Evolutionary conservation across 2,888 invertebrate genomes (phyloP).

Genomic region (Saturnia pavonia): DNA sequence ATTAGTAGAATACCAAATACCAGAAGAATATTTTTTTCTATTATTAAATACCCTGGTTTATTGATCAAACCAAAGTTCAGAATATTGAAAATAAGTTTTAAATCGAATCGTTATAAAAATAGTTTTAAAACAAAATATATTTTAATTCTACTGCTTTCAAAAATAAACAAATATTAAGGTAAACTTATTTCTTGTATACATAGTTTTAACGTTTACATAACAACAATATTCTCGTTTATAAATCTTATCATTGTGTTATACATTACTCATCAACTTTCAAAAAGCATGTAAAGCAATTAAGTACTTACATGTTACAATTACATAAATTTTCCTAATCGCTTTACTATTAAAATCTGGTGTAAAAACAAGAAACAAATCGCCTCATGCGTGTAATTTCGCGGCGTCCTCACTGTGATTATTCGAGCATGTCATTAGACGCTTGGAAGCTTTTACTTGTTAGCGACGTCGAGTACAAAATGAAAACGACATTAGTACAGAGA

Average conservation of each 20-base stretch:
- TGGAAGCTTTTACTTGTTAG: constrained; percentile 44
- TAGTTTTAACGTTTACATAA: not conserved
- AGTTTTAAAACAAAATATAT: no score
- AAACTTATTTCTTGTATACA: not conserved
- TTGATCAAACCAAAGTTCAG: no score
- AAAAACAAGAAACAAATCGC: constrained; percentile 50
- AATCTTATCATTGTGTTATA: constrained; percentile 37
- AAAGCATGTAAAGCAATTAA: constrained; percentile 50
- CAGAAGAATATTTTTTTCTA: no score
- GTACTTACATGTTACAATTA: constrained; percentile 55
- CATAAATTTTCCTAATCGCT: constrained; percentile 52
- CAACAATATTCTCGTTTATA: not conserved
- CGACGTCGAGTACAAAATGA: constrained; percentile 38
- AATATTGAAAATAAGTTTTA: no score
- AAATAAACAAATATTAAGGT: no score
- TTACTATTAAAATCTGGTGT: constrained; percentile 51
- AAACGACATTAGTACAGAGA: constrained; percentile 41
- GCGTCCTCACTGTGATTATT: constrained; percentile 48
- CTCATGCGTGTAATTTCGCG: constrained; percentile 57
- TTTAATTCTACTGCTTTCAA: no score
- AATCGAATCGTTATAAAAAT: no score
- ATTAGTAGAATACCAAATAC: no score
- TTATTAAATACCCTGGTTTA: no score
- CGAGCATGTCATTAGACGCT: constrained; percentile 53
- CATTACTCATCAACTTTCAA: constrained; percentile 60